These are phyloP conservation scores for Melieria picta DNA, from an alignment of 2,888 invertebrate species.

Conservation along the genomic window DNA sequence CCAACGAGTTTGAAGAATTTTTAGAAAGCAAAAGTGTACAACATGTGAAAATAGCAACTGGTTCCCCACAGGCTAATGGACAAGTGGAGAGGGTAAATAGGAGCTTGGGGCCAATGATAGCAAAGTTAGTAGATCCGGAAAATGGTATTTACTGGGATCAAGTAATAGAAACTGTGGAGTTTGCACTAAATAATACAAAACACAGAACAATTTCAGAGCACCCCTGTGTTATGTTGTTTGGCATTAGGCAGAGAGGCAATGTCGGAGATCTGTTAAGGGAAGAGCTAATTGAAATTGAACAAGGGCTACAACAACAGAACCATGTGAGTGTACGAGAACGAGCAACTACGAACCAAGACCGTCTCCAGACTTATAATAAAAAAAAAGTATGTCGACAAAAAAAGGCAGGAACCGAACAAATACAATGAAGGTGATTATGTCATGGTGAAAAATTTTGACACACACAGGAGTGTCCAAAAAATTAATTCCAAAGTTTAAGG, in stretches of 20 bases:
- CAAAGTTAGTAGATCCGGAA: slow-evolving; percentile 32
- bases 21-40: slow-evolving; percentile 31
- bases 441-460: too few relatives aligned
- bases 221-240: slow-evolving; percentile 41
- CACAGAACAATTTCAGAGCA: slow-evolving; percentile 31
- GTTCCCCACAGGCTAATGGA: too few relatives aligned
- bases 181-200: slow-evolving; percentile 33
- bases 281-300: too few relatives aligned
- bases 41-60: slow-evolving; percentile 31
- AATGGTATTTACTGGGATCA: not conserved
- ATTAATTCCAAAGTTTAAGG: too few relatives aligned
- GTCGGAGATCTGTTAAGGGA: slow-evolving; percentile 28
- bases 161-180: slow-evolving; percentile 24
- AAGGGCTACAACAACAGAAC: slow-evolving; percentile 25
- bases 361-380: too few relatives aligned
- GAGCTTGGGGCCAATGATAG: slow-evolving; percentile 6
- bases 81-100: too few relatives aligned
- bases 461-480: too few relatives aligned
- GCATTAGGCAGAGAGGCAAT: slow-evolving; percentile 34
- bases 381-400: too few relatives aligned
- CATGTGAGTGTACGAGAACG: too few relatives aligned
- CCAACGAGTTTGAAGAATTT: slow-evolving; percentile 42
- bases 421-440: too few relatives aligned
- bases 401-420: too few relatives aligned
- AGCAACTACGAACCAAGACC: too few relatives aligned